A percentile compares a stretch with the other conserved stretches of the same genome.
phyloP scores from a whole-genome alignment of 2,888 invertebrate genomes.

The Itoplectis maculator region DNA sequence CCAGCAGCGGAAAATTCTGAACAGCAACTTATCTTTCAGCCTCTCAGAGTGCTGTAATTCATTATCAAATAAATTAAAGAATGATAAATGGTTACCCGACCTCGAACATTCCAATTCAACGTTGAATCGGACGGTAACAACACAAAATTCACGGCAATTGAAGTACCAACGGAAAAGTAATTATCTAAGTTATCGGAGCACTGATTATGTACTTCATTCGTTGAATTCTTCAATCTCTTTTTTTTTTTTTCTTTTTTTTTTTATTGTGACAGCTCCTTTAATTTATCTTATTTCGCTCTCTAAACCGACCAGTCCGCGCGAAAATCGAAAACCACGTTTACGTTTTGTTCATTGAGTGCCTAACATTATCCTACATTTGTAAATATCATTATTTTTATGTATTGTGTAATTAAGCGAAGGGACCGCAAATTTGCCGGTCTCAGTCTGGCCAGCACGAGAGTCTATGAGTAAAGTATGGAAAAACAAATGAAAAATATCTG shows the following conservation, averaged over 20 bases:
- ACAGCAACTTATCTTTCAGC: too few species aligned
- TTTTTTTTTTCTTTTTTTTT: constrained; percentile 1
- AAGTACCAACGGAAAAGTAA: constrained; percentile 66
- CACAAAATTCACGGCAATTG: constrained; percentile 62
- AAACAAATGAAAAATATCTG: constrained; percentile 46
- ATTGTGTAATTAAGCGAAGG: constrained; percentile 75
- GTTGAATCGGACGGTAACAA: constrained; percentile 68
- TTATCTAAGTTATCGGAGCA: constrained; percentile 9
- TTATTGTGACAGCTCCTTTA: background rate
- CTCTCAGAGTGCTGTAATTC: too few species aligned
- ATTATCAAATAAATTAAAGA: background rate
- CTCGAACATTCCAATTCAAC: constrained; percentile 77
- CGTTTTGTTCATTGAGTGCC: constrained; percentile 82
- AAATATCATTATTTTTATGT: constrained; percentile 83
- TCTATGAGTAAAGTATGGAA: constrained; percentile 80
- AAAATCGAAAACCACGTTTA: constrained; percentile 49
- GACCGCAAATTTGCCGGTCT: constrained; percentile 72
- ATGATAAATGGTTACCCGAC: constrained; percentile 76
- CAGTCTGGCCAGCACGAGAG: constrained; percentile 78
- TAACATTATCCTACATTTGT: constrained; percentile 82
- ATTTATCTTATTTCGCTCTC: constrained; percentile 63
- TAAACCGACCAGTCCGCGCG: constrained; percentile 65
- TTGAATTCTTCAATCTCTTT: constrained; percentile 15
- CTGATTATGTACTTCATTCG: constrained; percentile 1
- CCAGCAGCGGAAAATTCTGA: too few species aligned